Evolutionary conservation across 2,797 vertebrate genomes (phyloP), one percentile per base, ranked within the genome.

Genomic region (Syndactyla subalaris): DNA sequence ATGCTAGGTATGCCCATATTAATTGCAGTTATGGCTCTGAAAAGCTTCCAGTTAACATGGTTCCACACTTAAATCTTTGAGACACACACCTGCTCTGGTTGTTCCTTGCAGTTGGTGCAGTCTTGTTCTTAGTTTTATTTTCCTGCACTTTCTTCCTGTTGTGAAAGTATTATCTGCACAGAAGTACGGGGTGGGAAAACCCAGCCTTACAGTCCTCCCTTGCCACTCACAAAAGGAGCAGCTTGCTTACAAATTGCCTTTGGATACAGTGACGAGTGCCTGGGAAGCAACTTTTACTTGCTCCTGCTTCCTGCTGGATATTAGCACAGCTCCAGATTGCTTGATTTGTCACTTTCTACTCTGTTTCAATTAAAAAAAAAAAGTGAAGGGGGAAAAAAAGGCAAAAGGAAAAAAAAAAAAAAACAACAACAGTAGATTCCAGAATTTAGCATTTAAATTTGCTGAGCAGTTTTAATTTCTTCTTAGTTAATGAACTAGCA

Each of bases 1-100:
- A 20, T 1, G 3, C 12, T 82, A 7, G 6, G 8, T 58, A 4
- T 1, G 1, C 1, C 32, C 4, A 5, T 36, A 62, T 34, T 61
- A 66, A 70, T 21, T 10, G 24, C 32, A 34, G 12, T 14, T 58
- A 68, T 4, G 8, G 11, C 11, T 75, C n/a, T 5, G 7, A 79
- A 92, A 62, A 29, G 17, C 4, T 81, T 58, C 10, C n/a, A 59
- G 10, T 48, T 54, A 78, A 12, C 36, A 63, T 11, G 10, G 15
- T 48, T 83, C 57, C 49, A 70, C 26, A 45, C 9, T 20, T 36
- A 48, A 32, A 34, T 38, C 23, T 76, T 43, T 45, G 59, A 73
- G 27, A 62, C 11, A 14, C 18, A 17, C 30, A 63, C 5, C 17
- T 73, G 29, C 12, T 68, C 34, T 81, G 10, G 4, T 73, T 79